Conservation (phyloP, 2,888 invertebrate genomes). For the Xylota sylvarum region DNA sequence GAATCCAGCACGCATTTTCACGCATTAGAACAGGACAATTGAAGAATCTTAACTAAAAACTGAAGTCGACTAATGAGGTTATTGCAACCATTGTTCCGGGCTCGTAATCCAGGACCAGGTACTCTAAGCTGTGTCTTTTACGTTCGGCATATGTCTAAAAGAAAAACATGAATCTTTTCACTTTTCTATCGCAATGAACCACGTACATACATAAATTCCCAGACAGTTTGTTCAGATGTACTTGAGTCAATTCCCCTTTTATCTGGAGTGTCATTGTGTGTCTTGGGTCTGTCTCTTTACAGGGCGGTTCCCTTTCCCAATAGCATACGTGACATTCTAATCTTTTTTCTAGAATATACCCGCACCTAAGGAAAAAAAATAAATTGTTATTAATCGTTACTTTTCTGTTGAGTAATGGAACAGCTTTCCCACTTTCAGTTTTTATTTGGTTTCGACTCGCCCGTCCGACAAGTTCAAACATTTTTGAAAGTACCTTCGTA, state of each 20-base stretch:
- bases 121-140: not conserved
- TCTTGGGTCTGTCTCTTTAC: not conserved
- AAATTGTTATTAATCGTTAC: slow-evolving; percentile 15
- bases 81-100: too few species aligned
- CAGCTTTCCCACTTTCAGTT: slow-evolving; percentile 52
- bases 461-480: slow-evolving; percentile 17
- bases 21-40: too few species aligned
- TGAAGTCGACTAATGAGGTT: too few species aligned
- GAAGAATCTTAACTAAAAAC: too few species aligned
- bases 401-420: slow-evolving; percentile 24
- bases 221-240: slow-evolving; percentile 6
- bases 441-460: not conserved
- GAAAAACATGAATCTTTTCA: not conserved
- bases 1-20: too few species aligned
- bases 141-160: not conserved
- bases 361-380: not conserved
- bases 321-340: slow-evolving; percentile 22
- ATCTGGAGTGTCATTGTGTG: slow-evolving; percentile 5
- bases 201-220: not conserved
- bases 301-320: not conserved
- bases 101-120: too few species aligned
- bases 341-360: slow-evolving; percentile 11
- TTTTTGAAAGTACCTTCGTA: slow-evolving; percentile 15
- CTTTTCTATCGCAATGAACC: not conserved
- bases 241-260: not conserved